Evolutionary conservation across 2,888 invertebrate species (phyloP), one percentile per base, ranked within the genome.

Genomic region (Branchinecta sandiegonensis): DNA sequence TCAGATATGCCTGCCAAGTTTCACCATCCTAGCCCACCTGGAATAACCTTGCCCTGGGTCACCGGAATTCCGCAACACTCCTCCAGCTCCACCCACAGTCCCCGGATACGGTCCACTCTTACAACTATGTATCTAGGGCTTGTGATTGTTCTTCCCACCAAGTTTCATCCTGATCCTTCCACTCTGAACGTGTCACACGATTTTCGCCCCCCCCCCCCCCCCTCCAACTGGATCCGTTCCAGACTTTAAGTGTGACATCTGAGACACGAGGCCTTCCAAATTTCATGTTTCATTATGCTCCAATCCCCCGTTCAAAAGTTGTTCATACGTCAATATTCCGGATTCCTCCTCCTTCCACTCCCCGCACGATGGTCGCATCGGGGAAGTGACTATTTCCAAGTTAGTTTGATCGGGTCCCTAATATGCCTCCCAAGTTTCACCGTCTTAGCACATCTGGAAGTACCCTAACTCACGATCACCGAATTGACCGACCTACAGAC

Each of bases 111-210:
- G 13, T 50, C 50, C 1, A 3, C n/a, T 50, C 13, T 50, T 13
- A 13, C 50, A 50, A 50, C n/a, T n/a, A 50, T 50, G 50, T 50
- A 50, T 50, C 50, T 50, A 50, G 50, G 50, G n/a, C 50, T 50
- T n/a, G 50, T 50, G 50, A 1, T 50, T 50, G 23, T 23, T 23
- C n/a, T 50, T 50, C 50, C 50, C 50, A 50, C 50, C 50, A 1
- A 50, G 3, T 50, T 50, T 50, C 50, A 50, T 50, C 50, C 50
- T n/a, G 50, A 50, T 50, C 50, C 50, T n/a, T 50, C 50, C 50
- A 50, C 50, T 50, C 50, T 50, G n/a, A 50, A n/a, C n/a, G n/a
- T 50, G 13, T 50, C n/a, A 13, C 50, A 50, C 13, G 50, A 13
- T 50, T 50, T 50, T 2, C 50, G 2, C n/a, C 50, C 50, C 13